Conservation (phyloP, 2,888 invertebrate genomes). For the Hirtodrosophila trivittata region DNA sequence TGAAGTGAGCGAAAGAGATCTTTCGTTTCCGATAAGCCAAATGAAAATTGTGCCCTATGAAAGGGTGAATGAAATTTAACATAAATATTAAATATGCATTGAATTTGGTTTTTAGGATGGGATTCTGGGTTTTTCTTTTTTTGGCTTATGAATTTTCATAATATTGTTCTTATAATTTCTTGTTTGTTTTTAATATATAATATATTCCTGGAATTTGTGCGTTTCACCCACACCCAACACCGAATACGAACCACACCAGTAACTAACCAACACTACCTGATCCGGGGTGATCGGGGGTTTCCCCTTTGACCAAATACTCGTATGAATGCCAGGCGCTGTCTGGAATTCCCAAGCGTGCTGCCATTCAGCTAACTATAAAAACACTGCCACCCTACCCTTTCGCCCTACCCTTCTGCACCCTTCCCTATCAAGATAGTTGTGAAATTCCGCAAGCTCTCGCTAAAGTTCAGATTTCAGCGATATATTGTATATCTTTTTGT, state of each 20-base stretch:
- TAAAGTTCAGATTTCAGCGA: slow-evolving; percentile 58
- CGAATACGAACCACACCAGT: slow-evolving; percentile 15
- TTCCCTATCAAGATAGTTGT: slow-evolving; percentile 25
- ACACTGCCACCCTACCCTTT: background rate
- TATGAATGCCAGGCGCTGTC: slow-evolving; percentile 31
- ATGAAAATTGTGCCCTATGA: slow-evolving; percentile 21
- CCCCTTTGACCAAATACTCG: slow-evolving; percentile 41
- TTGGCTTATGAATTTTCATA: slow-evolving; percentile 59
- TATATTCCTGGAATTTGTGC: slow-evolving; percentile 56
- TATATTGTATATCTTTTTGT: slow-evolving; percentile 8
- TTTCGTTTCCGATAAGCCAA: slow-evolving; percentile 53
- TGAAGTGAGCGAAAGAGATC: slow-evolving; percentile 47
- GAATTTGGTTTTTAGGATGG: slow-evolving; percentile 1
- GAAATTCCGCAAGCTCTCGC: slow-evolving; percentile 55
- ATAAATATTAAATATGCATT: slow-evolving; percentile 61
- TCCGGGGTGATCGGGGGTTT: slow-evolving; percentile 52
- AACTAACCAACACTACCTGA: slow-evolving; percentile 47
- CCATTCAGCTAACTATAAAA: slow-evolving; percentile 44
- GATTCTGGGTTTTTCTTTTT: slow-evolving; percentile 8
- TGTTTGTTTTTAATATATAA: slow-evolving; percentile 59
- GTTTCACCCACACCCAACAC: slow-evolving; percentile 5
- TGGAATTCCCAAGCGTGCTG: slow-evolving; percentile 54
- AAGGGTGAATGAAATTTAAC: slow-evolving; percentile 73
- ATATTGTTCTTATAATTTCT: slow-evolving; percentile 42
- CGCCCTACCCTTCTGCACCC: background rate